Evolutionary conservation across 2,113 vertebrate genomes (phyloP).

Genomic region (Salminus brasiliensis): DNA sequence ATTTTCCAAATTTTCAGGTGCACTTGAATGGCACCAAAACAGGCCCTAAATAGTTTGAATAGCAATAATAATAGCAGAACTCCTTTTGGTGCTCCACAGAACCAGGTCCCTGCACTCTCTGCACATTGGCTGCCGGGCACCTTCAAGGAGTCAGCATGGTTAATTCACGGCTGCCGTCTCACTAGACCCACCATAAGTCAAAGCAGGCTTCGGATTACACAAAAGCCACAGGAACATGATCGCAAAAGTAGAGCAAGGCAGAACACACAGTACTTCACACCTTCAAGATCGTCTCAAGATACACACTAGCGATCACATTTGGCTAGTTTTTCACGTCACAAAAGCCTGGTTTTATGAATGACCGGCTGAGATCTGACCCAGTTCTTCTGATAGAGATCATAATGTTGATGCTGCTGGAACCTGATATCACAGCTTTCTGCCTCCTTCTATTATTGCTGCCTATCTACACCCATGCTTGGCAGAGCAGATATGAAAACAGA

Average conservation of each 20-base stretch:
- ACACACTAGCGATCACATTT: background rate
- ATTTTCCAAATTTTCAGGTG: no score
- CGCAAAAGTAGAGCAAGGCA: background rate
- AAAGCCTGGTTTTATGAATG: background rate
- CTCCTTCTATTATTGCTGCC: background rate
- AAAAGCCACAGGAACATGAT: background rate
- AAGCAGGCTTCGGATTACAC: background rate
- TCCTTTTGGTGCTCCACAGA: no score
- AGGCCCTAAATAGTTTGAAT: no score
- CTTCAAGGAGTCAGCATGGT: background rate
- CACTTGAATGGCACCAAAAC: no score
- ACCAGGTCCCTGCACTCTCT: no score
- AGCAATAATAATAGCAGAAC: no score
- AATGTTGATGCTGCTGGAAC: slow-evolving; percentile 4
- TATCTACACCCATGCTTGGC: background rate
- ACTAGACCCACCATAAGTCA: background rate
- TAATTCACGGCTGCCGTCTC: background rate
- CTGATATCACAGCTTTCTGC: background rate
- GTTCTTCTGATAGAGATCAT: background rate
- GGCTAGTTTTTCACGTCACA: background rate
- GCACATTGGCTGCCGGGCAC: no score
- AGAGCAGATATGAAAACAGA: background rate
- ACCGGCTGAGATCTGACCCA: background rate
- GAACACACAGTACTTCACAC: background rate
- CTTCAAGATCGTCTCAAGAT: background rate